These are phyloP conservation scores for Yponomeuta plumbellus DNA, from an alignment of 2,888 invertebrate species.

Conservation along the genomic window DNA sequence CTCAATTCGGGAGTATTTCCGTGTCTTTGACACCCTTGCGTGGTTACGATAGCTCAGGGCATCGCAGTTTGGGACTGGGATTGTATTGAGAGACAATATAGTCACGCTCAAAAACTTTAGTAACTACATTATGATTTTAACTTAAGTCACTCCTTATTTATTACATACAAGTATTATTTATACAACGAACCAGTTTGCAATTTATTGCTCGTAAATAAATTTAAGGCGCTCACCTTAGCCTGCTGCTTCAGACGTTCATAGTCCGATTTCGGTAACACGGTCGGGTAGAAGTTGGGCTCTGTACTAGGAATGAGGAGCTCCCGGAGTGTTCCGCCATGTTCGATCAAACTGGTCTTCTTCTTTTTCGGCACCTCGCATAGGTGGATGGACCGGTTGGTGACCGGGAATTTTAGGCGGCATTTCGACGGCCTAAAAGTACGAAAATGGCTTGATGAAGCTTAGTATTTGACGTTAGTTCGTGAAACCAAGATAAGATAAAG, in stretches of 20 bases:
- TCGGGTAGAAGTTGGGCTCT: constrained; percentile 73
- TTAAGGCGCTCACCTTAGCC: constrained; percentile 60
- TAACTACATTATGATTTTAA: too few species aligned
- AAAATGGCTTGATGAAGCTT: background rate
- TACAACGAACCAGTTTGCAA: too few species aligned
- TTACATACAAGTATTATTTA: too few species aligned
- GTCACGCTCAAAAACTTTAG: too few species aligned
- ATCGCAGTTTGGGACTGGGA: too few species aligned
- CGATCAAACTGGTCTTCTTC: constrained; percentile 41
- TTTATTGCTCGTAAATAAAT: background rate
- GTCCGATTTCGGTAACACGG: constrained; percentile 77
- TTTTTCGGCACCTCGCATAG: constrained; percentile 52
- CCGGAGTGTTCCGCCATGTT: constrained; percentile 35
- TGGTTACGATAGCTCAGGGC: too few species aligned
- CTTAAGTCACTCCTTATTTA: too few species aligned
- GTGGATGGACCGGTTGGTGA: constrained; percentile 56
- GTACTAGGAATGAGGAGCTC: constrained; percentile 69
- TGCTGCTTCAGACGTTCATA: constrained; percentile 77
- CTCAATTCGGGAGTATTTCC: too few species aligned
- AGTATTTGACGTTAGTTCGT: too few species aligned
- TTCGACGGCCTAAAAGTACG: constrained; percentile 49
- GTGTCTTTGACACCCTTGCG: too few species aligned
- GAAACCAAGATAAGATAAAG: too few species aligned
- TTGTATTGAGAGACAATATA: too few species aligned
- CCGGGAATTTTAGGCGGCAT: constrained; percentile 64